Percentiles rank a stretch among this genome's conserved stretches.
These are phyloP conservation scores for Cylindroiulus punctatus DNA, from an alignment of 2,888 invertebrate genomes.

Conservation along the genomic window DNA sequence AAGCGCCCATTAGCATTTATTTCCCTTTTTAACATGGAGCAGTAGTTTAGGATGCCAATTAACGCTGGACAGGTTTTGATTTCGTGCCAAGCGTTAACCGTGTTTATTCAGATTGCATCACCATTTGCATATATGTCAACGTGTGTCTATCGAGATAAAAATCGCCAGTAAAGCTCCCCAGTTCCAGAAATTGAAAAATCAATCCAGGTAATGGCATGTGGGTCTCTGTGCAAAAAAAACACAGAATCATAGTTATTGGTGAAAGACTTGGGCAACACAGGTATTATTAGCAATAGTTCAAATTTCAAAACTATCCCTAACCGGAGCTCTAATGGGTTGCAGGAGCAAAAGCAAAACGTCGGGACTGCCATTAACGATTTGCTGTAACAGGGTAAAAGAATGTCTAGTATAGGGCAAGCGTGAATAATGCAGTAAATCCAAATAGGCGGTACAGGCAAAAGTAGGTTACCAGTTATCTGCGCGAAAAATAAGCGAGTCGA, in stretches of 20 bases:
- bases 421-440: constrained; percentile 28
- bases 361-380: not conserved
- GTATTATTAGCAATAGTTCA: not conserved
- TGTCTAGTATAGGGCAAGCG: not conserved
- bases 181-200: constrained; percentile 1
- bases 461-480: constrained; percentile 30
- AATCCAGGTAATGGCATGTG: not conserved
- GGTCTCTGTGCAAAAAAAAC: not conserved
- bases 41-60: not conserved
- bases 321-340: constrained; percentile 20
- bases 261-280: not conserved
- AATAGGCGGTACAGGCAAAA: constrained; percentile 24
- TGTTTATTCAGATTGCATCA: not conserved
- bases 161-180: not conserved
- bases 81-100: not conserved
- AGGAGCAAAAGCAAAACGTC: not conserved
- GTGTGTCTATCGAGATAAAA: not conserved
- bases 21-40: not conserved
- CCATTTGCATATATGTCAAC: not conserved
- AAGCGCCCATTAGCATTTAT: not conserved
- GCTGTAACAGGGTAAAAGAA: not conserved
- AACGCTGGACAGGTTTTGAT: not conserved
- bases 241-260: not conserved
- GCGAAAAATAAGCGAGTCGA: constrained; percentile 43
- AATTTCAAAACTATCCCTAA: not conserved